Percentiles rank a stretch among this genome's conserved stretches.
phyloP scores from a whole-genome alignment of 2,797 vertebrate genomes.

The Helicolenus hilgendorfi region DNA sequence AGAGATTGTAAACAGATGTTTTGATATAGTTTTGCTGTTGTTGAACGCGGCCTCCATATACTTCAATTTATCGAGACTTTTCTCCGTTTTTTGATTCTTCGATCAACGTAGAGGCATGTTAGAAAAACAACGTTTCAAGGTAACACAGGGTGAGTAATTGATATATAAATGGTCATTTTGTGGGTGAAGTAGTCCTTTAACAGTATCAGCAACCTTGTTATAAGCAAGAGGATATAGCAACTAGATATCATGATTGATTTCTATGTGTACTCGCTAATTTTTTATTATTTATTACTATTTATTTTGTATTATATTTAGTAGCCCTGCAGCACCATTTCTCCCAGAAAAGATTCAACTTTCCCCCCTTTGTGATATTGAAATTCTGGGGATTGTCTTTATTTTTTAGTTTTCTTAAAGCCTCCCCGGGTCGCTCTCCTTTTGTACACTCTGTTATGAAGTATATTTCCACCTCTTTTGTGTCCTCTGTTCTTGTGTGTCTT shows the following conservation, averaged over 20 bases:
- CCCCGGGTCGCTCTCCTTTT: slow-evolving; percentile 29
- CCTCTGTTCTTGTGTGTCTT: slow-evolving; percentile 38
- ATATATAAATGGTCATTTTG: background rate
- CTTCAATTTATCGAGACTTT: background rate
- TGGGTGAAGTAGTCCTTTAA: background rate
- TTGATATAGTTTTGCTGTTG: too few species aligned
- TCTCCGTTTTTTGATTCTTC: background rate
- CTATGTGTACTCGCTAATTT: background rate
- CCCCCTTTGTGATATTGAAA: slow-evolving; percentile 5
- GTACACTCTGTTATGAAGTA: slow-evolving; percentile 24
- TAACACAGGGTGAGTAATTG: background rate
- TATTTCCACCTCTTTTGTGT: slow-evolving; percentile 40
- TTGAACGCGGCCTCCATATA: too few species aligned
- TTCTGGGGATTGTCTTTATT: background rate
- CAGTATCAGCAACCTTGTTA: background rate
- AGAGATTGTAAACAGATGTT: too few species aligned
- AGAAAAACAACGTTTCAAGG: background rate
- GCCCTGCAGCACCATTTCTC: background rate
- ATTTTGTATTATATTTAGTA: background rate
- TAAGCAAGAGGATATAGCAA: background rate
- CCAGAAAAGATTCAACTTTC: background rate
- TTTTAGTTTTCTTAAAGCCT: background rate
- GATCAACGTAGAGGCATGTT: background rate
- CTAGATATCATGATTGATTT: background rate
- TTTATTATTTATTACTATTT: too few species aligned